Conservation (phyloP, 2,113 vertebrate species). For the Epinephelus lanceolatus region DNA sequence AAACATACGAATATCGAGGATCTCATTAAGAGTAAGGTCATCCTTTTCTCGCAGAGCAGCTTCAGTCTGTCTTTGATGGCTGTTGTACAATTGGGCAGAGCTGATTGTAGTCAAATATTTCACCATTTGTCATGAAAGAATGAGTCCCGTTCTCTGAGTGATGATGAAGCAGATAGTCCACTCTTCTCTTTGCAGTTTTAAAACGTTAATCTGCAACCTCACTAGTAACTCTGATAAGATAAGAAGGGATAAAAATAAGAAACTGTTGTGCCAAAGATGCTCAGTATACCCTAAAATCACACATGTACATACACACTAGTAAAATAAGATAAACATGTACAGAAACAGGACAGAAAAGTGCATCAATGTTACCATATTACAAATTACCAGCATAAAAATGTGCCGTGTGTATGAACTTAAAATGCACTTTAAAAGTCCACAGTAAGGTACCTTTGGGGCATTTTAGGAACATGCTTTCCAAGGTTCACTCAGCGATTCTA, state of each 20-base stretch:
- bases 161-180: constrained; percentile 38
- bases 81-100: constrained; percentile 10
- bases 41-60: not conserved
- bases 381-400: not conserved
- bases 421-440: not conserved
- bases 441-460: not conserved
- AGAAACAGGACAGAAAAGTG: not conserved
- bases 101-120: constrained; percentile 36
- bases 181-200: constrained; percentile 6
- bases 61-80: not conserved
- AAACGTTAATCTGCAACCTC: not conserved
- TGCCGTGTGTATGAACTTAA: not conserved
- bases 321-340: not conserved
- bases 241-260: not conserved
- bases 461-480: not conserved
- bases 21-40: not conserved
- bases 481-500: too few species aligned
- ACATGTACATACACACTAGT: too few species aligned
- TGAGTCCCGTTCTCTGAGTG: constrained; percentile 8
- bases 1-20: constrained; percentile 21
- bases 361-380: not conserved
- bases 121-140: constrained; percentile 17
- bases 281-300: not conserved
- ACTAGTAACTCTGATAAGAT: not conserved
- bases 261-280: not conserved